Base-by-base conservation (phyloP, 2,888 invertebrate genomes). In the Caenorhabditis plicata region DNA sequence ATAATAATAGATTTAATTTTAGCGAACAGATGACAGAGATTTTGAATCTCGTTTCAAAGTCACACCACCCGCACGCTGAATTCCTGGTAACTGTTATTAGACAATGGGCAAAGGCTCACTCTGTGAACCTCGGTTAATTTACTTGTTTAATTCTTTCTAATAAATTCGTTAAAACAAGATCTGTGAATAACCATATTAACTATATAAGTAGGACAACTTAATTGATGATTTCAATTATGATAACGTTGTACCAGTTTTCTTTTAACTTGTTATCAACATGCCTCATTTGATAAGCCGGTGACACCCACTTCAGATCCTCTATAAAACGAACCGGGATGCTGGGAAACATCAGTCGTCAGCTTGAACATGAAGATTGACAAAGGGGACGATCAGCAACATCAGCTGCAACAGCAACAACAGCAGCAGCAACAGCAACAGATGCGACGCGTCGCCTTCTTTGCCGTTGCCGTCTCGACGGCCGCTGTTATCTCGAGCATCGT, bases 381-480 rank as follows among this genome's bases (percentile, higher is more conserved):
- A 55, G 61, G 55, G 48, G 61, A 60, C 53, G 60, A 60, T 54
- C 60, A 47, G 22, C 47, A n/a, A n/a, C n/a, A n/a, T n/a, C n/a
- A n/a, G n/a, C n/a, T n/a, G n/a, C n/a, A n/a, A n/a, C n/a, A n/a
- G n/a, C n/a, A n/a, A n/a, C n/a, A n/a, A n/a, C n/a, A n/a, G n/a
- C n/a, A n/a, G n/a, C n/a, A n/a, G n/a, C n/a, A 61, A 51, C 60
- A 60, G 53, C 53, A 54, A 46, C 61, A 77, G 67, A 78, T 78
- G 78, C 75, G 78, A 26, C 71, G 77, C 35, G 76, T 78, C 68
- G 78, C 78, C 54, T 78, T 78, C 64, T 78, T 77, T 47, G 78
- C 78, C 51, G 71, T 78, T 41, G 78, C 75, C 43, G 75, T 78
- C 45, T 79, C 78, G 11, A 78, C 78, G 41, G 78, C 76, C 26